Evolutionary conservation across 1,140 invertebrate genomes (phyloP).

Genomic region (Philaenus spumarius): DNA sequence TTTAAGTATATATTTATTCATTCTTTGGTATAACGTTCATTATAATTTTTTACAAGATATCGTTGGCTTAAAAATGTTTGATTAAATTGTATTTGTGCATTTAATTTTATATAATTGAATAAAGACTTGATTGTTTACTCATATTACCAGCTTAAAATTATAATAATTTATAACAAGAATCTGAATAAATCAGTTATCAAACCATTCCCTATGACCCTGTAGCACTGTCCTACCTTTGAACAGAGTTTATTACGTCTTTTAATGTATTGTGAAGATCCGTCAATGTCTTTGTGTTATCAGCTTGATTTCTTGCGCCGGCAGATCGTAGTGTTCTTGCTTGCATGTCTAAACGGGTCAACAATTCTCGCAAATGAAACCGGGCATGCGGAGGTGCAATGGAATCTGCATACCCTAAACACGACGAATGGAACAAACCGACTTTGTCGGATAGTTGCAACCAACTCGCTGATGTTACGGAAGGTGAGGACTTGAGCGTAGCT

Average conservation of each 20-base stretch:
- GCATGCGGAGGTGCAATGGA: slow-evolving; percentile 72
- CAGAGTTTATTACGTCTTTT: slow-evolving; percentile 64
- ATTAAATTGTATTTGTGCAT: too few species aligned
- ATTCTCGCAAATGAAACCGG: slow-evolving; percentile 82
- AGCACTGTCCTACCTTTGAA: slow-evolving; percentile 9
- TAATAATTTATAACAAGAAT: background rate
- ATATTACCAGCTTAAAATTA: background rate
- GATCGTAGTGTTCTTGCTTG: slow-evolving; percentile 69
- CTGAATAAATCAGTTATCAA: background rate
- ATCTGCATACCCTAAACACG: slow-evolving; percentile 65
- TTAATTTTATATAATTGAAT: background rate
- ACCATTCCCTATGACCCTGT: background rate
- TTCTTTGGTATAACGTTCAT: too few species aligned
- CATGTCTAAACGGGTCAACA: slow-evolving; percentile 70
- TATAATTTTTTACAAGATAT: too few species aligned
- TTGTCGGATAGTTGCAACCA: slow-evolving; percentile 83
- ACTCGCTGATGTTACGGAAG: slow-evolving; percentile 52
- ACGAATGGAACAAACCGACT: slow-evolving; percentile 66
- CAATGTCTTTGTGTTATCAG: slow-evolving; percentile 59
- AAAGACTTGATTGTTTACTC: background rate
- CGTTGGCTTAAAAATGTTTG: too few species aligned
- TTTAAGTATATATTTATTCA: too few species aligned
- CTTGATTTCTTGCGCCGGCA: slow-evolving; percentile 59
- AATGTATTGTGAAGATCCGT: slow-evolving; percentile 71
- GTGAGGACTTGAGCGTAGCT: slow-evolving; percentile 51